Evolutionary conservation across 2,797 vertebrate genomes (phyloP).

Genomic region (Crocodylus rhombifer): DNA sequence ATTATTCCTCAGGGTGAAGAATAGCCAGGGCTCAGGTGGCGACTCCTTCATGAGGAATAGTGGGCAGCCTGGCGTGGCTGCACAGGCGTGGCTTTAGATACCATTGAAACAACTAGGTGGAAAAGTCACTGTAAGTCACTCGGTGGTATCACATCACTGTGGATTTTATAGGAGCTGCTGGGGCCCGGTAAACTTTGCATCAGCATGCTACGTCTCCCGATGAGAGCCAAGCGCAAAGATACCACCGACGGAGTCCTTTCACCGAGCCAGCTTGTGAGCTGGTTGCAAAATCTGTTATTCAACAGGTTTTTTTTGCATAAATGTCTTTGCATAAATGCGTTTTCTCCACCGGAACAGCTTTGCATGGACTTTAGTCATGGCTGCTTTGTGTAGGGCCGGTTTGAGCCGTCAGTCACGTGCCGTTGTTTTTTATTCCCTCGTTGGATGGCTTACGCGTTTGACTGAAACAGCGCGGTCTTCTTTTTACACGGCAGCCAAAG

Average conservation of each 20-base stretch:
- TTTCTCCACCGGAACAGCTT: constrained; percentile 42
- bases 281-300: neutral
- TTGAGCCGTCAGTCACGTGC: neutral
- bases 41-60: neutral
- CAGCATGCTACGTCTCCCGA: neutral
- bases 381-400: neutral
- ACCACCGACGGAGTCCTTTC: neutral
- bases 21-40: neutral
- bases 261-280: neutral
- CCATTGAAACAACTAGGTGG: neutral
- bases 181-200: constrained; percentile 52
- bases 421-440: constrained; percentile 15
- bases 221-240: neutral
- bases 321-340: neutral
- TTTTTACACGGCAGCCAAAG: constrained; percentile 53
- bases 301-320: neutral
- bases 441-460: constrained; percentile 64
- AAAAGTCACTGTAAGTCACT: neutral
- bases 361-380: neutral
- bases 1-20: neutral
- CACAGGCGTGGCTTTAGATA: neutral
- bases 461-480: constrained; percentile 22
- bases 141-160: neutral
- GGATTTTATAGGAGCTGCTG: constrained; percentile 48
- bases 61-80: neutral